Conservation (phyloP, 2,113 vertebrate genomes). For the Grammomys surdaster region DNA sequence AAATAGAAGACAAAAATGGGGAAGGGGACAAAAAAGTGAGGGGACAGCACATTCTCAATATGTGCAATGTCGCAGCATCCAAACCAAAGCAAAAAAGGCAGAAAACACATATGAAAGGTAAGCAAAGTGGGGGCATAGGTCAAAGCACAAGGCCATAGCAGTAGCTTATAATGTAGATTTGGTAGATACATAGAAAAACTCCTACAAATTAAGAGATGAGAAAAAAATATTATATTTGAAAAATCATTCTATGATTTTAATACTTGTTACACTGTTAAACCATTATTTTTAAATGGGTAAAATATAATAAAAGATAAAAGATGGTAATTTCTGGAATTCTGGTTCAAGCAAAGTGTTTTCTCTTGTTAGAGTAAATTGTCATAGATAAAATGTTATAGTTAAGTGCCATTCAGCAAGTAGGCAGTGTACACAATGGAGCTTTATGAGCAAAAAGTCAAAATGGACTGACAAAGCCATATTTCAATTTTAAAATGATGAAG, state of each 20-base stretch:
- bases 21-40: neutral
- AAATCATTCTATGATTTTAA: constrained; percentile 21
- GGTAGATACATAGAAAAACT: neutral
- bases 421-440: constrained; percentile 25
- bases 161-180: neutral
- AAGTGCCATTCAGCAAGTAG: constrained; percentile 54
- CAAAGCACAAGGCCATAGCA: neutral
- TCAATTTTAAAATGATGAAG: constrained; percentile 56
- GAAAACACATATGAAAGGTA: neutral
- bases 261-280: neutral
- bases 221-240: neutral
- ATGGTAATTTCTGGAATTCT: neutral
- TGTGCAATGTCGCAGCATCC: neutral
- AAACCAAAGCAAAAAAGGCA: neutral
- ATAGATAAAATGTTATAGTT: neutral
- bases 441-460: constrained; percentile 54
- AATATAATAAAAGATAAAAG: constrained; percentile 13
- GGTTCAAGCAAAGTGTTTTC: constrained; percentile 32
- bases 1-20: neutral
- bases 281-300: constrained; percentile 2
- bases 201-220: constrained; percentile 21
- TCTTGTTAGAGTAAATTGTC: constrained; percentile 43
- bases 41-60: neutral
- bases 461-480: neutral
- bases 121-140: neutral